Evolutionary conservation across 1,140 invertebrate species (phyloP), one percentile per base, ranked within the genome.

Genomic region (Mactra quadrangularis): DNA sequence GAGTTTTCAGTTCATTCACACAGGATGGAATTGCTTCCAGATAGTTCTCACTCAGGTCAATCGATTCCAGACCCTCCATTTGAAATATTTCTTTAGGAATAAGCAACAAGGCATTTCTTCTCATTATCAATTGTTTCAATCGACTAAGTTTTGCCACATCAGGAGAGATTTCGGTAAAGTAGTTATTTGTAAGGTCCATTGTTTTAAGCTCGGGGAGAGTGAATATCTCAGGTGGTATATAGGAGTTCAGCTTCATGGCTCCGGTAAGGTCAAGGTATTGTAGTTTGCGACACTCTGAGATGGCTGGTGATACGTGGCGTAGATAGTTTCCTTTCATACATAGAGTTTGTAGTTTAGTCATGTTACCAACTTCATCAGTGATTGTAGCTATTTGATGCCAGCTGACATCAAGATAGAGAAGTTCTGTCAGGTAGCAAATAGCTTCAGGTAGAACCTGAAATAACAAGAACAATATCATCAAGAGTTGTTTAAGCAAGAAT

Each of bases 1-100:
- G 75, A 9, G 87, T 85, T 27, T 86, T 88, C 29, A 92, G 82
- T 31, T 87, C 82, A 27, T 60, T 79, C 17, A 92, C 60, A 41
- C 81, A 82, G 1, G 68, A 41, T 0, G 90, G 90, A n/a, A 92
- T 79, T 31, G 84, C 81, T 53, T 88, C 84, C 35, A 93, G 82
- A 71, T 89, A 89, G 82, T 92, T 93, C 55, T 92, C 90, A 75
- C 89, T 86, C 15, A 93, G 53, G 35, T 91, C 89, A 31, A 93
- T 35, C 50, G 88, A 81, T 72, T 90, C 87, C 50, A 93, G 81
- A 62, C 84, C 77, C 22, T 89, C 79, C 52, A 92, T 85, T 41
- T 87, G 74, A 79, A 91, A 93, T 7, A 92, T 60, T 77, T 88
- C 89, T 45, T 87, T 76, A 27, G 91, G 90, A 13, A 92, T 71